Conservation (phyloP, 1,140 invertebrate species). For the Saccostrea echinata region DNA sequence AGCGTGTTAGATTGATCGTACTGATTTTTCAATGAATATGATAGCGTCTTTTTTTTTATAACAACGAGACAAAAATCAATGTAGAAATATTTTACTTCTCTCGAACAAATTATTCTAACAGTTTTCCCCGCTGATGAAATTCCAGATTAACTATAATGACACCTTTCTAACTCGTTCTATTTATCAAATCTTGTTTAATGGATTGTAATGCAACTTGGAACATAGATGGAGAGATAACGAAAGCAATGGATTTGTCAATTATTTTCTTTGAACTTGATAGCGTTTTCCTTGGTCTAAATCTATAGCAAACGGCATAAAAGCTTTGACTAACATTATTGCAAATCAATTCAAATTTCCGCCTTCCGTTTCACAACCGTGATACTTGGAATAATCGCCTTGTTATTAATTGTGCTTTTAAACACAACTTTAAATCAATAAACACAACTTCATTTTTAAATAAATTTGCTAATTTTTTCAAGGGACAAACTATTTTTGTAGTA, state of each 20-base stretch:
- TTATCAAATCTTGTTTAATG: constrained; percentile 39
- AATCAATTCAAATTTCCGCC: constrained; percentile 55
- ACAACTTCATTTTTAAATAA: not conserved
- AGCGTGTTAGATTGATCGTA: not conserved
- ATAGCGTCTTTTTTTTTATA: not conserved
- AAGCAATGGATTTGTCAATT: constrained; percentile 34
- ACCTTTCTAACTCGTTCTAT: constrained; percentile 34
- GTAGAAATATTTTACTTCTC: not conserved
- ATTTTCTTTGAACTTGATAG: constrained; percentile 39
- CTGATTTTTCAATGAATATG: not conserved
- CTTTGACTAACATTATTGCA: constrained; percentile 36
- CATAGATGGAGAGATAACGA: constrained; percentile 30
- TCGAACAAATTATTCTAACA: constrained; percentile 15
- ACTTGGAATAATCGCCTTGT: constrained; percentile 39
- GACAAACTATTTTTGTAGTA: too few relatives aligned
- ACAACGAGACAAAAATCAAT: constrained; percentile 14
- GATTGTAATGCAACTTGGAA: constrained; percentile 38
- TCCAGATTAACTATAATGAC: constrained; percentile 21
- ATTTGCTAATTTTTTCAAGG: not conserved
- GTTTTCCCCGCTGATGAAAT: constrained; percentile 30
- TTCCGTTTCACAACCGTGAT: constrained; percentile 47
- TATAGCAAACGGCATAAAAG: constrained; percentile 34
- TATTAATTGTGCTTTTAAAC: constrained; percentile 41
- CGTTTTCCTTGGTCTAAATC: constrained; percentile 34
- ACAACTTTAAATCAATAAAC: constrained; percentile 17